These are phyloP conservation scores for Drosophila asahinai DNA, from an alignment of 1,140 invertebrate species.

Conservation along the genomic window DNA sequence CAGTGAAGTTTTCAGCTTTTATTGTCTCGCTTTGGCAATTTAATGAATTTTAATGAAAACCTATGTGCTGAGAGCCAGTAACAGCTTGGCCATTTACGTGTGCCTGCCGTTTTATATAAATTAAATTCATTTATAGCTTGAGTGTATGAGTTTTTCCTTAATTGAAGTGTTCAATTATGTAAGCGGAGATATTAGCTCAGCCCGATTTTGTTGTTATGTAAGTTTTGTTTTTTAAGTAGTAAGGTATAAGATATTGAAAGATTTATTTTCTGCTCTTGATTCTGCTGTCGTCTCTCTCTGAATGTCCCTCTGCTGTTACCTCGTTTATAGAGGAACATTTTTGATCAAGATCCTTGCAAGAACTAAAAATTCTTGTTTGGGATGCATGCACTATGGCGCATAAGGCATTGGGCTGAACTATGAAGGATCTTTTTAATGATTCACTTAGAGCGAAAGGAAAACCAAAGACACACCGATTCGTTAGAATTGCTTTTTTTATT, in stretches of 20 bases:
- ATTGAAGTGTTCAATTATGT: background rate
- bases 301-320: no score
- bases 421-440: no score
- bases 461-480: constrained; percentile 8
- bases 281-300: no score
- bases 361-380: no score
- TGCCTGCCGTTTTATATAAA: background rate
- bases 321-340: no score
- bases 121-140: background rate
- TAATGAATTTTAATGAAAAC: constrained; percentile 82
- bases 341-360: no score
- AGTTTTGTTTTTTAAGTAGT: no score
- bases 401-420: background rate
- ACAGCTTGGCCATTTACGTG: constrained; percentile 9
- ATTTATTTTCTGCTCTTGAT: no score
- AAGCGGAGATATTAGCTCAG: no score
- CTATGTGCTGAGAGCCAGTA: constrained; percentile 49
- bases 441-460: background rate
- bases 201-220: no score
- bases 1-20: constrained; percentile 42
- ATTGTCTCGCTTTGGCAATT: constrained; percentile 65
- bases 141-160: background rate
- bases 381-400: background rate
- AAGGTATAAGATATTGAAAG: no score
- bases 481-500: constrained; percentile 46